Base-by-base conservation (phyloP, 2,113 vertebrate genomes). In the Chascanopsetta lugubris region DNA sequence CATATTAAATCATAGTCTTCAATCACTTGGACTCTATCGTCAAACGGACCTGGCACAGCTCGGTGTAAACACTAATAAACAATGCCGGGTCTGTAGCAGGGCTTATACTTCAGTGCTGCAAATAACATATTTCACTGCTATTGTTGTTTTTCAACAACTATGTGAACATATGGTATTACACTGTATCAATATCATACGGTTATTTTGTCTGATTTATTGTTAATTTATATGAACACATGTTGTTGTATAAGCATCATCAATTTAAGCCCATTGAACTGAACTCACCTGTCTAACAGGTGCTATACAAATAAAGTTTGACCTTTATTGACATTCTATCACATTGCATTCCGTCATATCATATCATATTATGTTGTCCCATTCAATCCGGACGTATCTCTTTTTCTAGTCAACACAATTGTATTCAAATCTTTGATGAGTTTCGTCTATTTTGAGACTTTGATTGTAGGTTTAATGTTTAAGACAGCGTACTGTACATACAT, bases 71-170 rank as follows among this genome's bases (percentile, higher is more conserved):
- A 46, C 32, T 12, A 46, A 46, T 10, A 4, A 22, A 17, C 20
- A 27, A 30, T 8, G 10, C 13, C n/a, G 34, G 18, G 0, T 43
- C 49, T 46, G n/a, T 45, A 21, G 36, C 45, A 21, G 12, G 40
- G 22, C 48, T 47, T 36, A 17, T 62, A 18, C 21, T 53, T 60
- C 9, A 63, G n/a, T 58, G 21, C 56, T 9, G 1, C 15, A 29
- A 29, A 4, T n/a, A n/a, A n/a, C n/a, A n/a, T n/a, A n/a, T 73
- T 62, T 51, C 46, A 68, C 13, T 12, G 25, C 26, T 65, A 34
- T 47, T 15, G 48, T 40, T 40, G 0, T 43, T 18, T 9, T n/a
- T n/a, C n/a, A n/a, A 18, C 13, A 18, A 43, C 26, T 66, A 66
- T 57, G 38, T n/a, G 5, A 56, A 26, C 50, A 53, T 27, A 57